Percentiles rank a stretch among this genome's conserved stretches.
These are phyloP conservation scores for Microctonus brassicae DNA, from an alignment of 2,888 invertebrate genomes.

Conservation along the genomic window DNA sequence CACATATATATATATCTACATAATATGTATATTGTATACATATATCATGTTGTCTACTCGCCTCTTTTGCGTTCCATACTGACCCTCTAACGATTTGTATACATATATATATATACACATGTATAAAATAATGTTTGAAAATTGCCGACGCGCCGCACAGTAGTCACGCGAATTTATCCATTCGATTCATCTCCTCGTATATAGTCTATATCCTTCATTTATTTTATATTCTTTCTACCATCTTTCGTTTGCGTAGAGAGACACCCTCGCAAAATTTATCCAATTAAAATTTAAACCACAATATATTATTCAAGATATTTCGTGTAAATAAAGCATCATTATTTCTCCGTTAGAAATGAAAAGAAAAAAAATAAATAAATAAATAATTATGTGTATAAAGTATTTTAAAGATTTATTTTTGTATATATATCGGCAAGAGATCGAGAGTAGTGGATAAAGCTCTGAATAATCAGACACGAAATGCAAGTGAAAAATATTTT, in stretches of 20 bases:
- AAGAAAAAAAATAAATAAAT: not conserved
- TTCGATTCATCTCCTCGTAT: conserved; percentile 18
- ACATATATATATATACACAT: too few relatives aligned
- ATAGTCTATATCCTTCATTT: not conserved
- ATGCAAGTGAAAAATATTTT: conserved; percentile 13
- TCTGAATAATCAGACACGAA: conserved; percentile 1
- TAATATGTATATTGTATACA: too few relatives aligned
- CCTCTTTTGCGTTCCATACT: not conserved
- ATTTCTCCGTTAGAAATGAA: not conserved
- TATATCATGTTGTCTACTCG: not conserved
- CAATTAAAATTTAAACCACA: not conserved
- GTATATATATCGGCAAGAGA: not conserved
- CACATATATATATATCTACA: not conserved
- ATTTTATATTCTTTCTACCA: not conserved
- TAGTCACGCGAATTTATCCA: conserved; percentile 14
- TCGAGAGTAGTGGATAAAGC: conserved; percentile 1
- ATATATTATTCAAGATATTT: not conserved
- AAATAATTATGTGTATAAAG: not conserved
- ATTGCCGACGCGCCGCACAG: conserved; percentile 23
- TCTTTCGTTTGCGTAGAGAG: not conserved
- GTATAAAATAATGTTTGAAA: conserved; percentile 36
- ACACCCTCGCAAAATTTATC: not conserved
- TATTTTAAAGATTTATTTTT: not conserved
- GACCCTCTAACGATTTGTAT: conserved; percentile 40
- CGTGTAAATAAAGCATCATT: not conserved